Conservation (phyloP, 2,113 vertebrate genomes). For the Rhea americana region DNA sequence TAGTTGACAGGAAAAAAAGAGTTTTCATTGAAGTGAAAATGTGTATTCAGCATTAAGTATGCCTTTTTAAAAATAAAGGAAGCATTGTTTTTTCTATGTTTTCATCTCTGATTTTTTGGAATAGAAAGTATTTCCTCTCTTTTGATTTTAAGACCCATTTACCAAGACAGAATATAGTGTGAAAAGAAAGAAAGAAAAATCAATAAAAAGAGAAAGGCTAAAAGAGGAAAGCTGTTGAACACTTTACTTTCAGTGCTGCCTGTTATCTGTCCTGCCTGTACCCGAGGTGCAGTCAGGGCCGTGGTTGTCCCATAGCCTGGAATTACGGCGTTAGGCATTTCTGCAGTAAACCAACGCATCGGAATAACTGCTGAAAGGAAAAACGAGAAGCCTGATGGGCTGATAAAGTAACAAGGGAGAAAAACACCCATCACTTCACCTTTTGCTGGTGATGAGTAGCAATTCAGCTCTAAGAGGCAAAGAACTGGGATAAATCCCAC, state of each 20-base stretch:
- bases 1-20: background rate
- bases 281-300: background rate
- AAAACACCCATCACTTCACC: background rate
- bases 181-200: background rate
- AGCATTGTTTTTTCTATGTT: slow-evolving; percentile 19
- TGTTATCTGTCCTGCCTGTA: background rate
- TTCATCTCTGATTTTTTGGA: slow-evolving; percentile 22
- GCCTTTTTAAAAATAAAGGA: slow-evolving; percentile 28
- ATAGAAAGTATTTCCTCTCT: slow-evolving; percentile 48
- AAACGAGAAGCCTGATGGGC: rapidly evolving
- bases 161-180: background rate
- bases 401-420: background rate
- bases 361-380: background rate
- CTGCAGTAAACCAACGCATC: background rate
- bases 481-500: background rate
- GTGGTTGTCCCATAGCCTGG: background rate
- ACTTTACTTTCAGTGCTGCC: background rate
- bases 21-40: slow-evolving; percentile 7
- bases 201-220: background rate
- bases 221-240: background rate
- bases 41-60: slow-evolving; percentile 1
- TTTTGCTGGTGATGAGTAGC: background rate
- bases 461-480: background rate
- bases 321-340: background rate
- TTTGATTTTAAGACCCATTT: slow-evolving; percentile 43